These are phyloP conservation scores for Pogoniulus pusillus DNA, from an alignment of 2,797 vertebrate species.

Conservation along the genomic window DNA sequence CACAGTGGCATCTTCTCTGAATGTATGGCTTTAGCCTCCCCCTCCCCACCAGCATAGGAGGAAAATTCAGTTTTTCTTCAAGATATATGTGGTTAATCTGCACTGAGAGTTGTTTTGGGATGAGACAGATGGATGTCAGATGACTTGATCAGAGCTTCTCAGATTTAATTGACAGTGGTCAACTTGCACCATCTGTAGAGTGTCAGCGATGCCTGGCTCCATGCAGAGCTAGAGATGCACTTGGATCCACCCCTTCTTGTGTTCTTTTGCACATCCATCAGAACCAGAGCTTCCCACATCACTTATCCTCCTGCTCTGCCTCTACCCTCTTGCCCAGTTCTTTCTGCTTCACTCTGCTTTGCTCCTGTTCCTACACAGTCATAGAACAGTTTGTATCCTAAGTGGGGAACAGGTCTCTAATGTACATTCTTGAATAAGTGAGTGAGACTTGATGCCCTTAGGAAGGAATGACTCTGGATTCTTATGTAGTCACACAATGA, in stretches of 20 bases:
- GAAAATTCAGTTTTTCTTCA: neutral
- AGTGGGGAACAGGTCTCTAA: neutral
- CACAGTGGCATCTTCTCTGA: fast-evolving
- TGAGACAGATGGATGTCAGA: neutral
- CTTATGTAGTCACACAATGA: neutral
- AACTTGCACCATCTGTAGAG: fast-evolving
- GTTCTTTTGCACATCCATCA: neutral
- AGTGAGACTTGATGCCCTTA: neutral
- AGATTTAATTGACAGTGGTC: neutral
- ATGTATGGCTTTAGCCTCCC: neutral
- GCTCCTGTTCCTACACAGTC: neutral
- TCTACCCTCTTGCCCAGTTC: neutral
- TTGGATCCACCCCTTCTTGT: neutral
- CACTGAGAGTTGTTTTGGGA: neutral
- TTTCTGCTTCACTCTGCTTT: neutral
- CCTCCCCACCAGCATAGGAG: fast-evolving
- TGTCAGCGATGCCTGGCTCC: neutral
- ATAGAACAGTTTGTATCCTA: neutral
- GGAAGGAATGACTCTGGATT: neutral
- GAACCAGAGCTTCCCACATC: neutral
- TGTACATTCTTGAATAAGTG: neutral
- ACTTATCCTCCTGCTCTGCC: fast-evolving
- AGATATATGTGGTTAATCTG: neutral
- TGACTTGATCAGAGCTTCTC: neutral
- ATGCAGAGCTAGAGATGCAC: neutral